Conservation (phyloP, 2,113 vertebrate species). For the Hemichromis elongatus region DNA sequence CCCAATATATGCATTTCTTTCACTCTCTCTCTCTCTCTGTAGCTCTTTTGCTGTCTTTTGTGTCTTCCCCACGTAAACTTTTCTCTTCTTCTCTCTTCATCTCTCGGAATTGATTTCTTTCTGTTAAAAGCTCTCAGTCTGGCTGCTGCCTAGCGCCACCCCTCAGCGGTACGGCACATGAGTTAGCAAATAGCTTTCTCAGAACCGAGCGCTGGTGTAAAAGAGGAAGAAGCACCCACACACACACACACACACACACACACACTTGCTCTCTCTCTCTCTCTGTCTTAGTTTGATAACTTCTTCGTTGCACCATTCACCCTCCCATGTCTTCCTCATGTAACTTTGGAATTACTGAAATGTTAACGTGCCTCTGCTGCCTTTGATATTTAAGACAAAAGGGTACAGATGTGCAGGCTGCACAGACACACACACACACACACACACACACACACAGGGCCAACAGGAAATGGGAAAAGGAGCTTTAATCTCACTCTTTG, state of each 20-base stretch:
- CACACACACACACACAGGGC: constrained; percentile 68
- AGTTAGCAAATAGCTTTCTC: constrained; percentile 71
- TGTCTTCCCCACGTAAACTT: neutral
- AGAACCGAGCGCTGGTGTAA: constrained; percentile 68
- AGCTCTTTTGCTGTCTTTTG: neutral
- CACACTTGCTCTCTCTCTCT: neutral
- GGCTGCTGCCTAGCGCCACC: constrained; percentile 77
- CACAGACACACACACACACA: constrained; percentile 28
- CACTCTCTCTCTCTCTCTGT: constrained; percentile 40
- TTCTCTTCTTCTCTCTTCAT: constrained; percentile 25
- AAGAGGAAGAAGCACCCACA: constrained; percentile 21
- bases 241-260: neutral
- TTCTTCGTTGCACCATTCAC: constrained; percentile 79
- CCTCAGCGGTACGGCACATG: constrained; percentile 78
- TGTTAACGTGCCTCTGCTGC: constrained; percentile 89
- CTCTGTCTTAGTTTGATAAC: constrained; percentile 65
- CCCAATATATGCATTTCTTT: constrained; percentile 63
- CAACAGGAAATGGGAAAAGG: constrained; percentile 77
- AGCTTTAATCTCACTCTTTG: constrained; percentile 79
- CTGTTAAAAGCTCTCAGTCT: constrained; percentile 87
- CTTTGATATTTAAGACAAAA: constrained; percentile 99
- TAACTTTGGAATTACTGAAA: constrained; percentile 93
- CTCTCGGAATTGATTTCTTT: constrained; percentile 61
- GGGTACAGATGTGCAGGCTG: constrained; percentile 82
- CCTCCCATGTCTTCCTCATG: constrained; percentile 74